These are phyloP conservation scores for Acronicta aceris DNA, from an alignment of 2,888 invertebrate genomes.

Conservation along the genomic window DNA sequence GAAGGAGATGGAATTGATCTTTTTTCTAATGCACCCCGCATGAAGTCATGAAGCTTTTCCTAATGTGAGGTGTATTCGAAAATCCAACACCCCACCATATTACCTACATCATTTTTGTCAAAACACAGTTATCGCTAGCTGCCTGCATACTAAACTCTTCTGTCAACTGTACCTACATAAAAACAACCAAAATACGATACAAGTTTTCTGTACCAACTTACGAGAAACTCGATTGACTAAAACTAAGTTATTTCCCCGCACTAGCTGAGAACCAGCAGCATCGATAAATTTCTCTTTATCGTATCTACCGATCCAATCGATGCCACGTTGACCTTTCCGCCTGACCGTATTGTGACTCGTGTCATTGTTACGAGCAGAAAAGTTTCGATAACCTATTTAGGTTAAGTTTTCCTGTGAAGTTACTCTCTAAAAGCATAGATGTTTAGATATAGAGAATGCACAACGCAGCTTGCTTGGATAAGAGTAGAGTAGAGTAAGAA, in stretches of 20 bases:
- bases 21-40: too few relatives aligned
- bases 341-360: neutral
- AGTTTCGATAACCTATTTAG: conserved; percentile 1
- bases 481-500: too few relatives aligned
- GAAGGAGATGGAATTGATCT: too few relatives aligned
- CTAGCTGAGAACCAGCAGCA: neutral
- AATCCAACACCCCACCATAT: too few relatives aligned
- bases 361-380: neutral
- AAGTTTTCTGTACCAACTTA: neutral
- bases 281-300: conserved; percentile 1
- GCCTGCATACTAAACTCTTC: too few relatives aligned
- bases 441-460: too few relatives aligned
- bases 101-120: too few relatives aligned
- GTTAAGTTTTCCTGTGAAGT: neutral
- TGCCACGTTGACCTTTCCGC: neutral
- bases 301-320: neutral
- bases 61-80: too few relatives aligned
- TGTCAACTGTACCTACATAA: too few relatives aligned
- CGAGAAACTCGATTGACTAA: neutral
- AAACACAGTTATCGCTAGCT: too few relatives aligned
- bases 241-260: conserved; percentile 1
- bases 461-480: too few relatives aligned
- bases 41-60: too few relatives aligned
- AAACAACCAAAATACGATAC: neutral
- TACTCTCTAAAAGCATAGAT: neutral